These are phyloP conservation scores for Acipenser oxyrinchus DNA, from an alignment of 2,797 vertebrate genomes.

Conservation along the genomic window DNA sequence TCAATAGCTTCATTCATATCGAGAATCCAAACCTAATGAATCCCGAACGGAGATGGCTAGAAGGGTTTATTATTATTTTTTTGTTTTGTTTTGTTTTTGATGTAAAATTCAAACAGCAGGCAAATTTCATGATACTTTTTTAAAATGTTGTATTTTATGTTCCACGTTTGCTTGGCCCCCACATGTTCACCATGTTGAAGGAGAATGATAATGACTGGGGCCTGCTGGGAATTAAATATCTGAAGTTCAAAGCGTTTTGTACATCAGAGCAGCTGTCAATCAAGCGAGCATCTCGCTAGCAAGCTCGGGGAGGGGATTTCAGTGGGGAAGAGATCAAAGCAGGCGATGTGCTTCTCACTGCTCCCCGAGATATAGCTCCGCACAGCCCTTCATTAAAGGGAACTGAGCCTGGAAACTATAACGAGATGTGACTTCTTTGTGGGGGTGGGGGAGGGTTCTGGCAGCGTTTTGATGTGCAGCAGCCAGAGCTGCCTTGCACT, in stretches of 20 bases:
- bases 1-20: constrained; percentile 61
- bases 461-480: constrained; percentile 29
- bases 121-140: constrained; percentile 47
- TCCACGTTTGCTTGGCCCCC: constrained; percentile 67
- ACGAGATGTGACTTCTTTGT: constrained; percentile 34
- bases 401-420: constrained; percentile 43
- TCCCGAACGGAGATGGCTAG: constrained; percentile 59
- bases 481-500: constrained; percentile 3
- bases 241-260: constrained; percentile 84
- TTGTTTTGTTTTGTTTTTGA: constrained; percentile 52
- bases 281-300: constrained; percentile 58
- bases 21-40: constrained; percentile 55
- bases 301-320: constrained; percentile 54
- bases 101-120: constrained; percentile 85
- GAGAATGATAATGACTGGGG: constrained; percentile 83
- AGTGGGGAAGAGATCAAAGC: constrained; percentile 69
- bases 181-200: constrained; percentile 83
- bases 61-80: constrained; percentile 28
- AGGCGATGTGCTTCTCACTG: constrained; percentile 63
- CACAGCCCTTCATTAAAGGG: constrained; percentile 65
- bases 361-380: constrained; percentile 62
- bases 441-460: constrained; percentile 39
- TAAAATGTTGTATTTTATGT: constrained; percentile 64
- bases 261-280: constrained; percentile 90
- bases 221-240: constrained; percentile 83